Evolutionary conservation across 1,140 invertebrate species (phyloP), one percentile per base, ranked within the genome.

Genomic region (Diorhabda elongata): DNA sequence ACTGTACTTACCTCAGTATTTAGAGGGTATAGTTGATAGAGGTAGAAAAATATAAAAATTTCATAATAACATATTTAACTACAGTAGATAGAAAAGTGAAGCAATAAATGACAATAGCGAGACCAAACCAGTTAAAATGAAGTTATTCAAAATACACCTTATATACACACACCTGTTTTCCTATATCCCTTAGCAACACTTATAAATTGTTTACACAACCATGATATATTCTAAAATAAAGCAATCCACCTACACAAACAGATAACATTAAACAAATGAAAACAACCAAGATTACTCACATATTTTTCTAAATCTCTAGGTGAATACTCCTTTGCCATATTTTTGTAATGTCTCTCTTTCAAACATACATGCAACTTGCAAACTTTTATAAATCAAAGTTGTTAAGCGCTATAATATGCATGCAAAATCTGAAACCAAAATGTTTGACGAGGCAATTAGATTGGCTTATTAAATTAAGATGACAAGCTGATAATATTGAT

Each of bases 381-480:
- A 69, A 71, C 68, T 58, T 56, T 70, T 64, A 3, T 3, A 52
- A 52, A 52, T 2, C 6, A 8, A 3, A 8, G 47, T 52, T 69
- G 62, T 62, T 64, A 70, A 68, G 68, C 42, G 45, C 41, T 65
- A 64, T 11, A 63, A 73, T 64, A 69, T 61, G 52, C 73, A 76
- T 76, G 75, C 75, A 75, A 69, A n/a, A 76, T 74, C 73, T 76
- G 71, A 75, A 73, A 76, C 59, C 45, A 26, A 69, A 71, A 69
- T 64, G 45, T 64, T 64, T 64, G 63, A 64, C 63, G 45, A 26
- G 45, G 11, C 11, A 11, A 42, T 64, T 64, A 64, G 44, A 52
- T 64, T 44, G 4, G n/a, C 6, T 6, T 52, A 47, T 57, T 26
- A 60, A 60, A 26, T 60, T 11, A 60, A 2, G 8, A 6, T 9